Evolutionary conservation across 2,113 vertebrate genomes (phyloP).

Genomic region (Anolis sagrei): DNA sequence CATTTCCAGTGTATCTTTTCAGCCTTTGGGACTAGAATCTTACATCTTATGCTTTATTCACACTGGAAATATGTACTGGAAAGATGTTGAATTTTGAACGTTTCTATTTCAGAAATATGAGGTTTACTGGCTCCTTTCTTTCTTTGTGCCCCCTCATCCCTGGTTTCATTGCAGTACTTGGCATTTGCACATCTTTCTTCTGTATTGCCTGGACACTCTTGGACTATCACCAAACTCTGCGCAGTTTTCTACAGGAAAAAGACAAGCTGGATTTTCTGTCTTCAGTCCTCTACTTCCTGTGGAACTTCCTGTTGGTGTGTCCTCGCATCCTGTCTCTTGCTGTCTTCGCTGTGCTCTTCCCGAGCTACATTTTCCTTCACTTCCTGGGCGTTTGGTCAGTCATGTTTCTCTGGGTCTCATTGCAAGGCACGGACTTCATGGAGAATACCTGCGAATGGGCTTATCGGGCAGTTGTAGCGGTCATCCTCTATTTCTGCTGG

Average conservation of each 20-base stretch:
- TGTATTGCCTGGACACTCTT: constrained; percentile 92
- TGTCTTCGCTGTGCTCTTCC: constrained; percentile 86
- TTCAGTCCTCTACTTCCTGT: constrained; percentile 86
- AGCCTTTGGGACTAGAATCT: too few relatives aligned
- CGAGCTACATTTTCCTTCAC: constrained; percentile 75
- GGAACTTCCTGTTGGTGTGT: constrained; percentile 91
- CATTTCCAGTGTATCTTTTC: neutral
- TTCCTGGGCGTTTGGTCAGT: constrained; percentile 81
- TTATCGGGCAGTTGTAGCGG: constrained; percentile 85
- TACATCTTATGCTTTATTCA: neutral
- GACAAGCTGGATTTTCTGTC: constrained; percentile 76
- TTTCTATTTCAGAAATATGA: neutral
- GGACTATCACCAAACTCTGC: constrained; percentile 92
- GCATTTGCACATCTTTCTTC: constrained; percentile 80
- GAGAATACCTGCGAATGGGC: constrained; percentile 82
- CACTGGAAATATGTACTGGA: neutral
- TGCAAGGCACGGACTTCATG: constrained; percentile 90
- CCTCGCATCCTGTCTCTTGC: constrained; percentile 83
- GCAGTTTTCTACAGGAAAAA: constrained; percentile 87
- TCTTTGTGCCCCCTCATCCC: neutral
- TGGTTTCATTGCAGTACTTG: constrained; percentile 77
- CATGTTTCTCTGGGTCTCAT: constrained; percentile 85
- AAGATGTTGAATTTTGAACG: neutral
- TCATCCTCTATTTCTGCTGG: constrained; percentile 97
- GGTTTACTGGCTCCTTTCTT: neutral